Evolutionary conservation across 2,797 vertebrate genomes (phyloP), one percentile per base, ranked within the genome.

Genomic region (Macropodus opercularis): DNA sequence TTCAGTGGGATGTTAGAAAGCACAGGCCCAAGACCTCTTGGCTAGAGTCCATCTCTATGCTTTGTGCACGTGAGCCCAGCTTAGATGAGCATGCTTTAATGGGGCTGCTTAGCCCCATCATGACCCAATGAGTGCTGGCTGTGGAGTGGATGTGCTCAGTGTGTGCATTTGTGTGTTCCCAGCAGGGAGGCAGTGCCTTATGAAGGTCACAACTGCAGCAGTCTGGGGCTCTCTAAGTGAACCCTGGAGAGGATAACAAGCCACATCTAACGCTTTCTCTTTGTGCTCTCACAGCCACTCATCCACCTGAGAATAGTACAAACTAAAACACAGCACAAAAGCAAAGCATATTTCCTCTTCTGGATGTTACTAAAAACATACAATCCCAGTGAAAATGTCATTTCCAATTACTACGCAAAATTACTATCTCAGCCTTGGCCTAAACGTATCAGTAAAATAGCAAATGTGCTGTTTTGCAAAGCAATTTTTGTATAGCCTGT

Each of bases 101-200:
- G 90, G 91, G 85, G 74, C 87, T 92, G 89, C 91, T 93, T 92
- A 94, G 91, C 91, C 90, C 89, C 87, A 90, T 91, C 87, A 91
- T 92, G 91, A 92, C 90, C 91, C 91, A 90, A 91, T 93, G 89
- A 92, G 89, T 82, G 88, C 85, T 62, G 89, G 81, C 87, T 89
- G 87, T 90, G 89, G 88, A 87, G 84, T 87, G 87, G 89, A 91
- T 88, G 88, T 91, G 84, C 87, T 85, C 50, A 38, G 66, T 74
- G 67, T 58, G 58, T 53, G 61, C 81, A 74, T 62, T 38, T 59
- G 46, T n/a, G 72, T 87, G 87, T 86, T 92, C 90, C 89, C 92
- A 90, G 91, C 85, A 89, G 92, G 92, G 87, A 92, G 81, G 86
- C 73, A 53, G 75, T 89, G 89, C 88, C 91, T 91, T 85, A 87